These are phyloP conservation scores for Gari tellinella DNA, from an alignment of 2,888 invertebrate species.

Conservation along the genomic window DNA sequence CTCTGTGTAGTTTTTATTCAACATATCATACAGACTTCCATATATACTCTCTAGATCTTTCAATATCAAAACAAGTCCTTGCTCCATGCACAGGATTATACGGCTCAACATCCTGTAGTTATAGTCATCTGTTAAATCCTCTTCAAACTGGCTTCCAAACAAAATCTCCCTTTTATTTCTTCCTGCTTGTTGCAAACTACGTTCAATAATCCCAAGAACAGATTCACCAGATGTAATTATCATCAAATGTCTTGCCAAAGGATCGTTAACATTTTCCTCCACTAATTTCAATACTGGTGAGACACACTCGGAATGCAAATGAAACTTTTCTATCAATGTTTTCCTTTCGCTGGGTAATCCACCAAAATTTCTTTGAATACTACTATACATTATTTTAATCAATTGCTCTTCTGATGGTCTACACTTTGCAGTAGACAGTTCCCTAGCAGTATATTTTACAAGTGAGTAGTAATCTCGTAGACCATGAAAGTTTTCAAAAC, in stretches of 20 bases:
- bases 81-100: conserved; percentile 74
- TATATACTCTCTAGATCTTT: conserved; percentile 71
- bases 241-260: conserved; percentile 65
- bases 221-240: conserved; percentile 65
- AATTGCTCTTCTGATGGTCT: no score
- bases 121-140: conserved; percentile 71
- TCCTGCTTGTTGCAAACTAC: conserved; percentile 40
- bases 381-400: conserved; percentile 28
- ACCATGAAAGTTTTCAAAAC: conserved; percentile 63
- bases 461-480: conserved; percentile 65
- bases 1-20: conserved; percentile 72
- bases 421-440: background rate
- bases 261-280: conserved; percentile 61
- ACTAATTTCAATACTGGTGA: conserved; percentile 54
- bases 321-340: conserved; percentile 48
- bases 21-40: conserved; percentile 73
- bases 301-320: background rate
- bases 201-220: conserved; percentile 59
- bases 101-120: conserved; percentile 68
- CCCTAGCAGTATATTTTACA: conserved; percentile 32
- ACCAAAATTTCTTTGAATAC: conserved; percentile 70
- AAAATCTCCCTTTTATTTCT: conserved; percentile 59
- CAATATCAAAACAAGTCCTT: conserved; percentile 65
- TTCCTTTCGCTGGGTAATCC: conserved; percentile 56
- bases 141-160: conserved; percentile 72